phyloP scores from a whole-genome alignment of 2,888 invertebrate genomes.

The Lasioglossum zephyrum region DNA sequence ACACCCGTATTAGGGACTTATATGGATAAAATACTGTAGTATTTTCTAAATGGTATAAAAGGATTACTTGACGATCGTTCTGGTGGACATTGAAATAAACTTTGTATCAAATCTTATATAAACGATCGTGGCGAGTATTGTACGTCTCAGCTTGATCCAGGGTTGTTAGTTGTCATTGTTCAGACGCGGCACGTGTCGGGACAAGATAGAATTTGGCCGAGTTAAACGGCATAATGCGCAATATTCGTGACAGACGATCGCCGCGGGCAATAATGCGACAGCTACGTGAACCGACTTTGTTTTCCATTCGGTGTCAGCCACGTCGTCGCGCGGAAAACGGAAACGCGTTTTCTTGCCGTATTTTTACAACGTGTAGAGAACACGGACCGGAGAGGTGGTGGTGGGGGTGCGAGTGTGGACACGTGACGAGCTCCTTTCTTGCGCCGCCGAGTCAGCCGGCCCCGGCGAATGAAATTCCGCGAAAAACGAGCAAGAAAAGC shows the following conservation, averaged over 20 bases:
- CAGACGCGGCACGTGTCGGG: too few relatives aligned
- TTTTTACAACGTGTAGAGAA: slow-evolving; percentile 27
- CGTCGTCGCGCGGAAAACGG: background rate
- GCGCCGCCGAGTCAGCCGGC: slow-evolving; percentile 18
- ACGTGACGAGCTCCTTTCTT: slow-evolving; percentile 37
- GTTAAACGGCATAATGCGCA: background rate
- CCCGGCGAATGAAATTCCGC: slow-evolving; percentile 31
- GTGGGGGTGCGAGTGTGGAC: background rate
- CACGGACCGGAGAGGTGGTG: background rate
- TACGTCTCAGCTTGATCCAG: too few relatives aligned
- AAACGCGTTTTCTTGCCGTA: slow-evolving; percentile 28
- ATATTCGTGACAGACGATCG: slow-evolving; percentile 27
- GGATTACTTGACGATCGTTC: too few relatives aligned
- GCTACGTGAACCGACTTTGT: slow-evolving; percentile 21
- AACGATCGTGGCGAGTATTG: too few relatives aligned
- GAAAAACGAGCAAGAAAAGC: slow-evolving; percentile 28
- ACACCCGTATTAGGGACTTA: too few relatives aligned
- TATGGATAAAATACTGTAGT: too few relatives aligned
- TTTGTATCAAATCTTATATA: too few relatives aligned
- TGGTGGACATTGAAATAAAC: too few relatives aligned
- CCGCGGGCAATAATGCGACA: slow-evolving; percentile 21
- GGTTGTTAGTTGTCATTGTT: too few relatives aligned
- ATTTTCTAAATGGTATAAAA: too few relatives aligned
- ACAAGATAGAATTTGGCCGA: background rate
- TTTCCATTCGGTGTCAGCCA: slow-evolving; percentile 9